Evolutionary conservation across 2,113 vertebrate genomes (phyloP).

Genomic region (Rattus norvegicus): GRCr8 NC_086024.1:20232001-20232500

Average conservation of each 20-base stretch:
- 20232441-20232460: background rate
- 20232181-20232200: no score
- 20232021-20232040: background rate
- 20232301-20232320: background rate
- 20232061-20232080: background rate
- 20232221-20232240: no score
- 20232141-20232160: no score
- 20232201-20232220: no score
- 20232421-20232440: background rate
- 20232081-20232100: background rate
- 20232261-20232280: background rate
- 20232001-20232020: background rate
- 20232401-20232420: background rate
- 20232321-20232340: background rate
- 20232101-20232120: background rate
- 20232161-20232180: no score
- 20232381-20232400: background rate
- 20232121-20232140: background rate
- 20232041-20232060: background rate
- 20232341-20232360: no score
- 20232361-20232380: background rate
- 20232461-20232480: background rate
- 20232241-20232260: no score
- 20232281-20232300: background rate
- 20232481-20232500: background rate